Evolutionary conservation across 2,113 vertebrate species (phyloP).

Genomic region (Xenopus tropicalis): UCB_Xtro_10.0 CM004447.2:80069501-80070000

Average conservation of each 20-base stretch:
- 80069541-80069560: too few species aligned
- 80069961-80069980: background rate
- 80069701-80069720: too few species aligned
- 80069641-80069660: too few species aligned
- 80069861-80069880: slow-evolving; percentile 22
- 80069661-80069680: too few species aligned
- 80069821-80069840: background rate
- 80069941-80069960: background rate
- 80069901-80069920: background rate
- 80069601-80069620: too few species aligned
- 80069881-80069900: slow-evolving; percentile 15
- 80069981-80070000: background rate
- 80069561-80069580: too few species aligned
- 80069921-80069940: background rate
- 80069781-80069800: background rate
- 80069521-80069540: too few species aligned
- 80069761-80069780: background rate
- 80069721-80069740: too few species aligned
- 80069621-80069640: too few species aligned
- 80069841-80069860: slow-evolving; percentile 19
- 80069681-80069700: too few species aligned
- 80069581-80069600: too few species aligned
- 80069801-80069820: slow-evolving; percentile 11
- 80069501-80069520: too few species aligned
- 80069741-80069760: background rate